Base-by-base conservation (phyloP, 2,797 vertebrate genomes). In the Rousettus madagascariensis region DNA sequence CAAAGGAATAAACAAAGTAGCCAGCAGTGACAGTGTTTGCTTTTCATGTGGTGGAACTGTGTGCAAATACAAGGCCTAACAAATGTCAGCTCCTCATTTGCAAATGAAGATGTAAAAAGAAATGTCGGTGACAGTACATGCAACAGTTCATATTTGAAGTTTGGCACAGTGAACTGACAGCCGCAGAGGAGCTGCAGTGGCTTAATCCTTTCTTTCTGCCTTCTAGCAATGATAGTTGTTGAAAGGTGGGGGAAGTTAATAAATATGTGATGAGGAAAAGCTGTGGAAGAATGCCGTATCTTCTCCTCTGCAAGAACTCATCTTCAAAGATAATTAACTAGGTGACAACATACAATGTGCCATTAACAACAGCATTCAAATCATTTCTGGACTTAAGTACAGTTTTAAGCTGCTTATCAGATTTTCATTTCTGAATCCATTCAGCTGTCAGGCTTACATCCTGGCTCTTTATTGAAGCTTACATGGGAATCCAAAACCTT, bases 71-170 rank as follows among this genome's bases (percentile, higher is more conserved):
- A 97, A 98, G 97, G 97, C 98, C 97, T 98, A 98, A 97, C 97
- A 98, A 98, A 98, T 98, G 98, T 98, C 98, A 98, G 97, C 96
- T 98, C 98, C 98, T 99, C 98, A 99, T 99, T 99, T 99, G 99
- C 99, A 99, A 99, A 99, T 99, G 99, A 99, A 99, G 99, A 99
- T 98, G 98, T 99, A 98, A 98, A 96, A 98, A 98, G 98, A 98
- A 98, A 98, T 98, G 98, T 98, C 98, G 98, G 98, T 99, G 99
- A 99, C 99, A 99, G 99, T 97, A 98, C 98, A 99, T 98, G 99
- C 99, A 98, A 98, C 98, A 98, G 98, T 98, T 99, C 98, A 98
- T 98, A 98, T 99, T 98, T 98, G 98, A 99, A 98, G 98, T 99
- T 99, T 99, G 99, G 99, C 99, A 98, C 96, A 95, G 98, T 98